phyloP scores from a whole-genome alignment of 2,113 vertebrate genomes.

The Globicephala melas region DNA sequence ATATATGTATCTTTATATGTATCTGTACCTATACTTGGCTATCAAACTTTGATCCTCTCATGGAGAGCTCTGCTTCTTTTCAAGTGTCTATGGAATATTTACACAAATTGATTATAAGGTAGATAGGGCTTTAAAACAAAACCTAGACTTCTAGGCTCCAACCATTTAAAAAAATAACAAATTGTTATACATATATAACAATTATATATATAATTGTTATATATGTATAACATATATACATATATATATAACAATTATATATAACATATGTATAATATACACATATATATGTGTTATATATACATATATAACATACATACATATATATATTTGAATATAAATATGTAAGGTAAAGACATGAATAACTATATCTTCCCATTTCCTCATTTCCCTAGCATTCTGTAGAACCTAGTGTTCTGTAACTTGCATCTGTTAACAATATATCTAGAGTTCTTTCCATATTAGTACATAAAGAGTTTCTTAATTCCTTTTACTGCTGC shows the following conservation, averaged over 20 bases:
- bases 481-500: neutral
- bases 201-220: no score
- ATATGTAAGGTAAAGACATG: neutral
- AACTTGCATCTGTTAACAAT: neutral
- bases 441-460: neutral
- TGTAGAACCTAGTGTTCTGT: neutral
- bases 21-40: neutral
- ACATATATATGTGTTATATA: no score
- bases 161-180: neutral
- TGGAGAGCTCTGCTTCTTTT: neutral
- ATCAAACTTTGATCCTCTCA: neutral
- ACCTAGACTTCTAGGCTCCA: neutral
- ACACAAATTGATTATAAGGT: neutral
- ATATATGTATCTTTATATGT: neutral
- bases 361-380: neutral
- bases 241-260: no score
- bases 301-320: neutral
- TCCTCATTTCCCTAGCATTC: neutral
- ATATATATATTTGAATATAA: neutral
- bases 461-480: neutral
- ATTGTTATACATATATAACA: no score
- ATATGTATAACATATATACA: no score
- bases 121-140: neutral
- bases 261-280: no score
- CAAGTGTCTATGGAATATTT: neutral